Conservation (phyloP, 2,113 vertebrate species). For the Percopsis transmontana region DNA sequence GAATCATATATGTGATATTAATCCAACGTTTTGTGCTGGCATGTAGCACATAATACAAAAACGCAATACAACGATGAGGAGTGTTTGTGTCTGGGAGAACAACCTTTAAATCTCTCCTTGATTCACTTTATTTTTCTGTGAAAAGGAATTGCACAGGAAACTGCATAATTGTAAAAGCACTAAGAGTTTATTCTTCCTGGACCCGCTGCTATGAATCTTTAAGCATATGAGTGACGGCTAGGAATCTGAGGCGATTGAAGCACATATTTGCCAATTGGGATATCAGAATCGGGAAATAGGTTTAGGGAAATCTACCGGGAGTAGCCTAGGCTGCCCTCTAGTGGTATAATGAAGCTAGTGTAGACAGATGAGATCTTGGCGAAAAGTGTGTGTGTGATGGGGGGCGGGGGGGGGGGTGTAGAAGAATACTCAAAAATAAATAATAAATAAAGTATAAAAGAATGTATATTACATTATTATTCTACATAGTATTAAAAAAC, state of each 20-base stretch:
- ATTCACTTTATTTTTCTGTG: constrained; percentile 75
- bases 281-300: constrained; percentile 27
- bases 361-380: too few relatives aligned
- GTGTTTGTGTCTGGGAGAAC: not conserved
- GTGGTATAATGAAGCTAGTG: too few relatives aligned
- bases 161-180: constrained; percentile 76
- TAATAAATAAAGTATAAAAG: too few relatives aligned
- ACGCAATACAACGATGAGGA: not conserved
- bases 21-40: constrained; percentile 7
- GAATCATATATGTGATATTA: not conserved
- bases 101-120: constrained; percentile 43
- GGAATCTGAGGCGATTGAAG: constrained; percentile 58
- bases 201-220: constrained; percentile 69
- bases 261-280: constrained; percentile 40
- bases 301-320: too few relatives aligned
- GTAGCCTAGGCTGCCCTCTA: too few relatives aligned
- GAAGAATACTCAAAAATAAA: too few relatives aligned
- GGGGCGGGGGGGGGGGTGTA: too few relatives aligned
- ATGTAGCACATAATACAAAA: constrained; percentile 8
- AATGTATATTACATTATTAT: too few relatives aligned
- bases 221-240: constrained; percentile 62
- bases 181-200: constrained; percentile 65
- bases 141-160: constrained; percentile 82
- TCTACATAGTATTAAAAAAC: too few relatives aligned
- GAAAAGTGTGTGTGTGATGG: too few relatives aligned